Conservation (phyloP, 2,113 vertebrate species). For the Osmerus mordax region DNA sequence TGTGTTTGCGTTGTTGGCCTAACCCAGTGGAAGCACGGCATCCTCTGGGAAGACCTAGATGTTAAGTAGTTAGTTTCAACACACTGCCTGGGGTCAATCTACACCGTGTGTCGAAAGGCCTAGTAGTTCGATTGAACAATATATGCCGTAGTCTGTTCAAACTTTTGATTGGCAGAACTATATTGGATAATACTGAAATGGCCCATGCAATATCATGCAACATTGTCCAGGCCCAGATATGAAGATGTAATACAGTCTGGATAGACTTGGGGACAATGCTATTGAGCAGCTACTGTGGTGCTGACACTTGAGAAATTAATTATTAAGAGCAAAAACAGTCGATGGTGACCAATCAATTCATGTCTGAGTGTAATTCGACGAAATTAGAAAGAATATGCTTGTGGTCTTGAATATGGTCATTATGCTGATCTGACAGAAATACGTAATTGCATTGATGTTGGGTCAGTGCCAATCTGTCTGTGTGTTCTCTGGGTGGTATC, state of each 20-base stretch:
- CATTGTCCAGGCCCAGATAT: no score
- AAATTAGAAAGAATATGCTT: conserved; percentile 23
- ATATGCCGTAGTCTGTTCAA: no score
- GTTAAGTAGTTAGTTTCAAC: no score
- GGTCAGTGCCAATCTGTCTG: conserved; percentile 12
- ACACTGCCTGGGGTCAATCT: no score
- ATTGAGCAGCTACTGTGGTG: conserved; percentile 9
- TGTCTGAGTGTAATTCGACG: conserved; percentile 22
- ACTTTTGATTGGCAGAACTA: no score
- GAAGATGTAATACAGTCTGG: no score
- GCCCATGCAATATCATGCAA: no score
- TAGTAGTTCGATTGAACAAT: no score
- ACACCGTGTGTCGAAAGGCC: no score
- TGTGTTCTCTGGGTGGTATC: conserved; percentile 16
- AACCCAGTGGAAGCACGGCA: not conserved
- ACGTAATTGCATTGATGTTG: conserved; percentile 35
- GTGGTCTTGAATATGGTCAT: conserved; percentile 21
- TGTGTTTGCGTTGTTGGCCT: not conserved
- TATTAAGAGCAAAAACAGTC: conserved; percentile 26
- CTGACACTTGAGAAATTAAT: conserved; percentile 27
- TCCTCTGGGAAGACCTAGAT: not conserved
- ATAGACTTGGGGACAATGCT: conserved; percentile 3
- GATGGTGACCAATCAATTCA: conserved; percentile 30
- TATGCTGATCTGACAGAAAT: conserved; percentile 33
- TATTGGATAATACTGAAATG: no score